Evolutionary conservation across 64 coral and sea anemone species (phyloP).

Genomic region (Stichodactyla mertensii): DNA sequence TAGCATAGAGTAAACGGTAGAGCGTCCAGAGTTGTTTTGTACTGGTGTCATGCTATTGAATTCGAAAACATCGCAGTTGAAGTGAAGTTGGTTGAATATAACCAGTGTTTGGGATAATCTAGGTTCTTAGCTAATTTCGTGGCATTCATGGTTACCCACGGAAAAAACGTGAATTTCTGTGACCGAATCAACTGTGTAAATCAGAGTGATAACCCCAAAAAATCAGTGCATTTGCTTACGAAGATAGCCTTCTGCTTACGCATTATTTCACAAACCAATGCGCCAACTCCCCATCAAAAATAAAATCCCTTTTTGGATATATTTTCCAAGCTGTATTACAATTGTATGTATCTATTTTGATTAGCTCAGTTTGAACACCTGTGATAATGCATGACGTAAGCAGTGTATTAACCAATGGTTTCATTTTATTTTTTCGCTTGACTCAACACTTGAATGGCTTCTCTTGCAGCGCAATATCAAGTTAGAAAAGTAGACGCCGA

Average conservation of each 20-base stretch:
- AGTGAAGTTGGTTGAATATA: neutral
- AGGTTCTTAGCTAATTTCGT: constrained; percentile 1
- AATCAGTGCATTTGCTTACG: neutral
- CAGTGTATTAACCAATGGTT: neutral
- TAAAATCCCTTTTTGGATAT: neutral
- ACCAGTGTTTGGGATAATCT: constrained; percentile 2
- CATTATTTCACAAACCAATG: neutral
- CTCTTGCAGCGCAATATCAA: neutral
- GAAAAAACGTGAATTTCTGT: neutral
- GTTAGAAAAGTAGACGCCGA: neutral
- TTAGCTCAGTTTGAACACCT: neutral
- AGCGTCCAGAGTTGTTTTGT: neutral
- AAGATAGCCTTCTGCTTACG: neutral
- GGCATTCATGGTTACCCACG: neutral
- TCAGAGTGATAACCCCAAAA: neutral
- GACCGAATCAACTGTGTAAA: neutral
- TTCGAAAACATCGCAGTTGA: neutral
- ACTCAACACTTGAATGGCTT: neutral
- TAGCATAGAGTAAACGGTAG: neutral
- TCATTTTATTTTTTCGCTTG: constrained; percentile 1
- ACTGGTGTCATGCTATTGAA: neutral
- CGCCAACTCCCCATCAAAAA: neutral
- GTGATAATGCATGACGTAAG: neutral
- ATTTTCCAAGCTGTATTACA: neutral
- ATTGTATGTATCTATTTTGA: constrained; percentile 4